Conservation (phyloP, 2,797 vertebrate species). For the Dendrocincla fuliginosa region DNA sequence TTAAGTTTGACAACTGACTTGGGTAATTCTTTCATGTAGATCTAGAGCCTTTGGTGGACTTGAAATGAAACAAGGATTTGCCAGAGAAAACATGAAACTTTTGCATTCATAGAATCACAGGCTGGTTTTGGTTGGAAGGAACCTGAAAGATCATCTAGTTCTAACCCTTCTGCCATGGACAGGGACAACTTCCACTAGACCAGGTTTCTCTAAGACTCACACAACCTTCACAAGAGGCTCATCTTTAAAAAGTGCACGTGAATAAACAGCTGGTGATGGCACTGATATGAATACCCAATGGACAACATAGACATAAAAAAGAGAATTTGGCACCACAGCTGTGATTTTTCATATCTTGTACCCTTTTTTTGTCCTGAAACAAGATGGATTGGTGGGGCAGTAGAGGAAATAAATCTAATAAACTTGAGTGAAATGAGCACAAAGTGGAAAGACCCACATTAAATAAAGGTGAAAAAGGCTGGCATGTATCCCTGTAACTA, state of each 20-base stretch:
- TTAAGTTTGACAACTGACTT: neutral
- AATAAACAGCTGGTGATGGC: neutral
- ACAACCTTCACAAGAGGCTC: neutral
- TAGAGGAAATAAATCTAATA: neutral
- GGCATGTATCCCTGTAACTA: neutral
- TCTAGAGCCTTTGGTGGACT: neutral
- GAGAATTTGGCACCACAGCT: neutral
- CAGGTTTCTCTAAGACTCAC: neutral
- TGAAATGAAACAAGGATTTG: neutral
- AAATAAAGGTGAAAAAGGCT: neutral
- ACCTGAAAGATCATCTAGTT: neutral
- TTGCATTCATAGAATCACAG: neutral
- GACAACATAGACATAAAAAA: neutral
- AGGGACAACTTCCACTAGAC: neutral
- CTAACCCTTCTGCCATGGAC: neutral
- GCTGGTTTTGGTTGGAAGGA: neutral
- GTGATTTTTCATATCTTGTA: neutral
- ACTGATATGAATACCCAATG: accelerated
- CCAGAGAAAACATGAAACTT: neutral
- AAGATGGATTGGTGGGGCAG: neutral
- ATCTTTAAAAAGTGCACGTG: neutral
- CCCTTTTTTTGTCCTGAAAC: neutral
- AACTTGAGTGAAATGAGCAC: neutral
- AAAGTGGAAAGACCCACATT: neutral
- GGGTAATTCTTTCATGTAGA: neutral